Base-by-base conservation (phyloP, 2,888 invertebrate species). In the Sphinx pinastri region DNA sequence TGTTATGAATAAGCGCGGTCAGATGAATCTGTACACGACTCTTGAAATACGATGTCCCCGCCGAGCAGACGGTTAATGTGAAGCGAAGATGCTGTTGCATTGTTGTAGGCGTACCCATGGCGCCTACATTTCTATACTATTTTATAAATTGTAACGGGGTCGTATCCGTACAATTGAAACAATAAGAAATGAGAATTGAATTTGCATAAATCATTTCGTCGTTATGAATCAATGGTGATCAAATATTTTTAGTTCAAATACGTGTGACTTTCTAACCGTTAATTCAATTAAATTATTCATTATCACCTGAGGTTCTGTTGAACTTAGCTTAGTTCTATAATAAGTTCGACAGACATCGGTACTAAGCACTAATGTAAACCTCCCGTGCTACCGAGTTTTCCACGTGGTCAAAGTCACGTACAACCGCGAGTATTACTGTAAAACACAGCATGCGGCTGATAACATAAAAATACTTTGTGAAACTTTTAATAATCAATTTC, bases 11-110 rank as follows among this genome's bases (percentile, higher is more conserved):
- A 88, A 85, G 81, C 79, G 80, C 81, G 81, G 82, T 83, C 80
- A 92, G 92, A 93, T 93, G 88, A 88, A 93, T 93, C 93, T 91
- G 85, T 81, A 86, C 91, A 91, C 91, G 91, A 91, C 89, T 87
- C 85, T 84, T 92, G 88, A 89, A 91, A 90, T 91, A 91, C 89
- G 91, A 89, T 81, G 84, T 88, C 88, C 82, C 81, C 82, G 81
- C 79, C 79, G 81, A 79, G 79, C 81, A 84, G 84, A 86, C 86
- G 77, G 79, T 83, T 83, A 84, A 86, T 86, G 84, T 86, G 85
- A 86, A 84, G 83, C 85, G 82, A 83, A 81, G 81, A 85, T 85
- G 82, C 81, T 80, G 85, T 86, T 83, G 83, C 83, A 83, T 82
- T 84, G 82, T 85, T 86, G 89, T 88, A 88, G 90, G 89, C 87